Evolutionary conservation across 2,113 vertebrate genomes (phyloP).

Genomic region (Turdus rufiventris): DNA sequence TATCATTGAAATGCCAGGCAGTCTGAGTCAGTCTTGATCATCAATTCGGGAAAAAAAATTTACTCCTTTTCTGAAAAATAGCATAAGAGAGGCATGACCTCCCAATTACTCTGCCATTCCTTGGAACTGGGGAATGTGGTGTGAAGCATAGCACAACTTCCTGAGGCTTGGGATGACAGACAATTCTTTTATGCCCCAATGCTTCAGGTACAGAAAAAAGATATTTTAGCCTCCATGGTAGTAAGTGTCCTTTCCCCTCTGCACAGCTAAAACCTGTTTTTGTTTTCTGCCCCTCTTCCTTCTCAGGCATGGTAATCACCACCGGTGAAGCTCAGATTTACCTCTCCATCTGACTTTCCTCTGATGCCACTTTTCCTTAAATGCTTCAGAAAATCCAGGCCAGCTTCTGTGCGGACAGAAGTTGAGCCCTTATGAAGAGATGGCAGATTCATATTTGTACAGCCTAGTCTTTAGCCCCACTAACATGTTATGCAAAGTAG

Average conservation of each 20-base stretch:
- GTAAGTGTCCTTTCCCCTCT: neutral
- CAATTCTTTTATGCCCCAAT: neutral
- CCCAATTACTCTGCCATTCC: neutral
- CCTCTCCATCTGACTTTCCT: neutral
- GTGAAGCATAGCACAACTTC: neutral
- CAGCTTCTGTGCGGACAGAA: neutral
- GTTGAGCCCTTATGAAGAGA: neutral
- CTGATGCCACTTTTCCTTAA: neutral
- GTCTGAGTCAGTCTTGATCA: neutral
- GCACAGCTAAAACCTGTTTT: neutral
- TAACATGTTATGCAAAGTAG: fast-evolving
- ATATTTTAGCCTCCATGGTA: neutral
- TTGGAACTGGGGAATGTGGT: fast-evolving
- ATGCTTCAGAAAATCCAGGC: neutral
- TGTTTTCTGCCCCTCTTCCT: neutral
- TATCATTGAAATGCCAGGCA: conserved; percentile 11
- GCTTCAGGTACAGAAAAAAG: neutral
- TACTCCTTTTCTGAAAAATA: neutral
- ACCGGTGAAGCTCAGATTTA: neutral
- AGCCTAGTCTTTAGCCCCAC: neutral
- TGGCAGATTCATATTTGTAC: neutral
- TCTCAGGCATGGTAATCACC: neutral
- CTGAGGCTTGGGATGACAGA: neutral
- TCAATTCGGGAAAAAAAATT: neutral
- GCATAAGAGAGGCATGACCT: neutral